Base-by-base conservation (phyloP, 2,888 invertebrate genomes). In the Chrysolina oricalcia region DNA sequence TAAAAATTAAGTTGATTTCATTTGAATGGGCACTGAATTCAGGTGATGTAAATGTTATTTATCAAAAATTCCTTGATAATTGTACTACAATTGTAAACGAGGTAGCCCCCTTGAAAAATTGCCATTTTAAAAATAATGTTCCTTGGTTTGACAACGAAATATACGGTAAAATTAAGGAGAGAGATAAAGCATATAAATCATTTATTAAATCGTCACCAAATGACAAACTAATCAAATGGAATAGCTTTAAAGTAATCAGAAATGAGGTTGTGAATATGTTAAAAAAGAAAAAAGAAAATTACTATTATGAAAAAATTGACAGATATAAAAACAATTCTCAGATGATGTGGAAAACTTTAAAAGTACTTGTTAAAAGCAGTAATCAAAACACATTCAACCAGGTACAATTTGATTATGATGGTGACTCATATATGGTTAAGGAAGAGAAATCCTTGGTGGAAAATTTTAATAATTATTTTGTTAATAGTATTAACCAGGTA, bases 241-340 rank as follows among this genome's bases (percentile, higher is more conserved):
- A 63, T 63, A 63, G n/a, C 2, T 63, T 63, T 35, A 63, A 63
- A 63, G n/a, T 35, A 35, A 2, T 2, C 27, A 27, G 27, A 27
- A 27, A 27, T 27, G 27, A 27, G 27, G 27, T 27, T 27, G 27
- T 11, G 1, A 63, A 35, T 35, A 1, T 35, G 40, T 63, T 63
- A 63, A 63, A 63, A 63, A 35, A 35, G 63, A 63, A n/a, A n/a
- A n/a, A n/a, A n/a, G n/a, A n/a, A n/a, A n/a, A n/a, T n/a, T n/a
- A n/a, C n/a, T n/a, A n/a, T 35, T 63, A 35, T 63, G 63, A 63
- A 35, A 63, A 63, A 63, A 63, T 35, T 35, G 63, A 63, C 63
- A 63, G 63, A 63, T 63, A 63, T 15, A 27, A 9, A 59, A 59
- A 63, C n/a, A 63, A 63, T 63, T 35, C 35, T 35, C 35, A 63